A percentile compares a stretch with the other conserved stretches of the same genome.
phyloP scores from a whole-genome alignment of 23 tunicate genomes.

The Phallusia fumigata region DNA sequence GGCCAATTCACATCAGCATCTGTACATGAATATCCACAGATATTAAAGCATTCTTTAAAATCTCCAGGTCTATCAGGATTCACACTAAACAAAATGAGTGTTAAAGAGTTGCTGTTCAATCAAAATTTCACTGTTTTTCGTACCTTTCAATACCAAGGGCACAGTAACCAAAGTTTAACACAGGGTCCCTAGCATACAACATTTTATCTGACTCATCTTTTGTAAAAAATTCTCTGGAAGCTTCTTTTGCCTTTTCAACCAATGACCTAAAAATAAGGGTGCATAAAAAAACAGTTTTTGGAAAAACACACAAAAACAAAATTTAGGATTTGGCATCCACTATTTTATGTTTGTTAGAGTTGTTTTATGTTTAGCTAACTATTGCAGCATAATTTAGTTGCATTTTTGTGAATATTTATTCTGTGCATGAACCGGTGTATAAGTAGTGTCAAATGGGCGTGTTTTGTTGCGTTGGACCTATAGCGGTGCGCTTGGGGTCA shows the following conservation, averaged over 20 bases:
- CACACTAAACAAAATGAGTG: background rate
- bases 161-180: conserved; percentile 45
- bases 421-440: too few species aligned
- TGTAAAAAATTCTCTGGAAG: conserved; percentile 14
- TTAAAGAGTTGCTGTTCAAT: background rate
- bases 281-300: too few species aligned
- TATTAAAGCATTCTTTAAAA: conserved; percentile 60
- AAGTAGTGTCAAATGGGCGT: too few species aligned
- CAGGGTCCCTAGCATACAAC: conserved; percentile 15
- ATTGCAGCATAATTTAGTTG: too few species aligned
- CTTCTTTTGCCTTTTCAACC: conserved; percentile 11
- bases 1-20: conserved; percentile 36
- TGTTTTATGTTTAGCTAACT: too few species aligned
- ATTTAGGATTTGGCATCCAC: background rate
- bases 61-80: conserved; percentile 53
- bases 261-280: background rate
- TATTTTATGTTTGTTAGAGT: background rate
- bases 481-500: too few species aligned
- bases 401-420: too few species aligned
- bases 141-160: conserved; percentile 11
- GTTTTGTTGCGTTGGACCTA: too few species aligned
- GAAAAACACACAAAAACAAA: too few species aligned
- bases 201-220: conserved; percentile 20
- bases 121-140: too few species aligned
- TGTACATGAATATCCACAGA: conserved; percentile 3